Conservation (phyloP, 2,797 vertebrate genomes). For the Anabas testudineus region DNA sequence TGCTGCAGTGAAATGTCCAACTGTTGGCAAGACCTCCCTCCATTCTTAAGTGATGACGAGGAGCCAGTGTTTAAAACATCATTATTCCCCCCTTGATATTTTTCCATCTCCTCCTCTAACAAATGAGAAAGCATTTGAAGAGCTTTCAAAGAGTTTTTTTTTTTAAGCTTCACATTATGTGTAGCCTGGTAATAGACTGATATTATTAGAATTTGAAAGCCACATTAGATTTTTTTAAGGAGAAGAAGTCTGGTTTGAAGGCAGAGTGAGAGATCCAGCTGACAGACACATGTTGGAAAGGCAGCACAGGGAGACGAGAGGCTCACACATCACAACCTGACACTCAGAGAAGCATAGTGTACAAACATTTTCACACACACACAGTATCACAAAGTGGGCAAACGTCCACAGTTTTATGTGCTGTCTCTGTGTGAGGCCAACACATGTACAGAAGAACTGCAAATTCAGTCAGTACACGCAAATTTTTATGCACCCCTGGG, state of each 20-base stretch:
- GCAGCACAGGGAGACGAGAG: constrained; percentile 39
- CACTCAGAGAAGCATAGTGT: background rate
- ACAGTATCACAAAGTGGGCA: background rate
- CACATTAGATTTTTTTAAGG: constrained; percentile 47
- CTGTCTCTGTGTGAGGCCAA: background rate
- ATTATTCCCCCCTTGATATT: constrained; percentile 58
- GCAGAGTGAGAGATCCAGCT: constrained; percentile 60
- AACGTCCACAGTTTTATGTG: background rate
- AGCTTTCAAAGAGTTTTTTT: constrained; percentile 49
- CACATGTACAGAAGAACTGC: background rate
- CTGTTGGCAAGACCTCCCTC: constrained; percentile 53
- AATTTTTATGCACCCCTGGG: background rate
- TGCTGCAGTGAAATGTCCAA: constrained; percentile 61
- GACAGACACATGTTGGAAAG: constrained; percentile 70
- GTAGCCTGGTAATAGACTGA: constrained; percentile 57
- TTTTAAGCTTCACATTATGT: constrained; percentile 47
- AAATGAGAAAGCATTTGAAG: constrained; percentile 58
- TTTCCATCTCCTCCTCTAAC: constrained; percentile 63
- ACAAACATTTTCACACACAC: background rate
- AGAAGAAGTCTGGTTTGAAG: constrained; percentile 40
- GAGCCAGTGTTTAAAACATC: constrained; percentile 60
- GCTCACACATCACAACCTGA: constrained; percentile 41
- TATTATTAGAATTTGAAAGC: constrained; percentile 71
- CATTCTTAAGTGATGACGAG: constrained; percentile 65
- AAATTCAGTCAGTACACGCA: background rate